phyloP scores from a whole-genome alignment of 2,888 invertebrate species.

The Noctua pronuba region DNA sequence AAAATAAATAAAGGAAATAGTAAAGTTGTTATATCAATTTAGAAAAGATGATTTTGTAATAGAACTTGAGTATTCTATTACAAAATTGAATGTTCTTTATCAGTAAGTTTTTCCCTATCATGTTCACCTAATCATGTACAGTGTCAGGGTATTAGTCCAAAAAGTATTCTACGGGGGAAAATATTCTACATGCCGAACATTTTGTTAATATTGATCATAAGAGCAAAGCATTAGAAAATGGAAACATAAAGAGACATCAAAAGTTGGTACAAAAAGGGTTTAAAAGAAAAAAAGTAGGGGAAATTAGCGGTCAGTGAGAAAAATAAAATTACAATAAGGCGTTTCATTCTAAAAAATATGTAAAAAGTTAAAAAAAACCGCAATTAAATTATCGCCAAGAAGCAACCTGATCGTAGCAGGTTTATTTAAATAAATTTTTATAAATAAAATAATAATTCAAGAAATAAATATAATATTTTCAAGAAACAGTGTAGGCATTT shows the following conservation, averaged over 20 bases:
- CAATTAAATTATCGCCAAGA: slow-evolving; percentile 11
- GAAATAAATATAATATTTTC: not conserved
- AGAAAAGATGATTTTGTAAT: not conserved
- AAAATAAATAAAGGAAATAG: too few species aligned
- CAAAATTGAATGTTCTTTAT: not conserved
- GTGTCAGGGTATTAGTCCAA: slow-evolving; percentile 11
- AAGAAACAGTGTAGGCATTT: slow-evolving; percentile 3
- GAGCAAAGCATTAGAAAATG: slow-evolving; percentile 42
- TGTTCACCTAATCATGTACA: slow-evolving; percentile 12
- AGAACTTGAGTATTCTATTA: too few species aligned
- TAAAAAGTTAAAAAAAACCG: not conserved
- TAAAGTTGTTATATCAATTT: not conserved
- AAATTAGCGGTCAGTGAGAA: slow-evolving; percentile 1
- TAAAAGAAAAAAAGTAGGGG: not conserved
- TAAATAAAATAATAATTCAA: not conserved
- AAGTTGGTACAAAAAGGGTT: not conserved
- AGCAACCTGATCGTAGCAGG: slow-evolving; percentile 9
- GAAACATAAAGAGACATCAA: slow-evolving; percentile 3
- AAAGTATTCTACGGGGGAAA: slow-evolving; percentile 5
- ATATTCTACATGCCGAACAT: slow-evolving; percentile 26
- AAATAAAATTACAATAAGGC: not conserved
- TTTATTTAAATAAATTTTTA: not conserved
- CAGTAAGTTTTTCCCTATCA: not conserved
- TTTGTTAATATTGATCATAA: slow-evolving; percentile 25
- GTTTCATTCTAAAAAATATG: not conserved